Base-by-base conservation (phyloP, 2,113 vertebrate genomes). In the Pelvicachromis taeniatus region DNA sequence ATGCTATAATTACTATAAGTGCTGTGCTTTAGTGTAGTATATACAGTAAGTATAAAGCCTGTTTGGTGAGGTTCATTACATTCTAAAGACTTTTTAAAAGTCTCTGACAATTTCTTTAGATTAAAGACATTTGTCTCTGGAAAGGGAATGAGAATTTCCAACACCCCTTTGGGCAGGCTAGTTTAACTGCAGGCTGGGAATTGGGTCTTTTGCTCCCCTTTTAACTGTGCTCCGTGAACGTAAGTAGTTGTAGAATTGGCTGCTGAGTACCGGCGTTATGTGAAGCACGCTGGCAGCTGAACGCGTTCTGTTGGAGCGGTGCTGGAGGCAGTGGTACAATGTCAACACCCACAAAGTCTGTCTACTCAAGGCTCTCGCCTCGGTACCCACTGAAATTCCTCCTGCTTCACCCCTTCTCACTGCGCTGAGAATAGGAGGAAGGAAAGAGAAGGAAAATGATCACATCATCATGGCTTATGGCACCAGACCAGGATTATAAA, bases 31-130 rank as follows among this genome's bases (percentile, higher is more conserved):
- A 50, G 42, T 50, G 21, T 75, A 75, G 42, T 75, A 50, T 12
- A 70, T 59, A 85, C 85, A 88, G 83, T 75, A 48, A 75, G 42
- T 75, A 50, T 50, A 79, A 83, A 65, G 89, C 78, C 81, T 87
- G 83, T 89, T 94, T 88, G 88, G 94, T 95, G 93, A 94, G 89
- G 89, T 93, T 94, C 94, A 92, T 91, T 96, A 93, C 91, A 93
- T 91, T 81, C 83, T 92, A 59, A 95, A 90, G 75, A 85, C 82
- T 88, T 82, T 94, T 94, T 93, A 95, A 94, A 90, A 85, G 89
- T 90, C 92, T 94, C 89, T 89, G 70, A 93, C 85, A 63, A 91
- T 85, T 91, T 88, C 26, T 94, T 91, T 91, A 92, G 89, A 92
- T 92, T 85, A 83, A 87, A 83, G 89, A 91, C 92, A 85, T 92